These are phyloP conservation scores for Lithobates sylvaticus DNA, from an alignment of 2,797 vertebrate genomes.

Conservation along the genomic window DNA sequence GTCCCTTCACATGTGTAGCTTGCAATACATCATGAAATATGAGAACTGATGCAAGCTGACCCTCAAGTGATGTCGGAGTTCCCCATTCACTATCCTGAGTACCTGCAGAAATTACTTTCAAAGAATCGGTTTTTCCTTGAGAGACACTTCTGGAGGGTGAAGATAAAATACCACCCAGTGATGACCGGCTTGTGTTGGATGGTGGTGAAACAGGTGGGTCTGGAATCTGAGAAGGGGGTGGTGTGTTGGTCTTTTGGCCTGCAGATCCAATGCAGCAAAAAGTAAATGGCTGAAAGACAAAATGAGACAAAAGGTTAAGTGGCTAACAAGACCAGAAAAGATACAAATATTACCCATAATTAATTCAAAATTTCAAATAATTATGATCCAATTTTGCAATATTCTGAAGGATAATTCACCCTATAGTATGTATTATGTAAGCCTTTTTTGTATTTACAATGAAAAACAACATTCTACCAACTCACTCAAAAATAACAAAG, in stretches of 20 bases:
- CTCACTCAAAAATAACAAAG: too few species aligned
- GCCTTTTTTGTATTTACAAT: too few species aligned
- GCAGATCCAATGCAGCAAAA: constrained; percentile 97
- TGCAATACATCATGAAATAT: constrained; percentile 91
- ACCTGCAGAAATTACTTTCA: constrained; percentile 95
- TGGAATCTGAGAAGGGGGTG: constrained; percentile 95
- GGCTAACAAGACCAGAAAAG: too few species aligned
- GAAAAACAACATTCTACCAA: too few species aligned
- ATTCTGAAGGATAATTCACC: too few species aligned
- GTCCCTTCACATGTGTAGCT: constrained; percentile 86
- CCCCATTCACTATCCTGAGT: constrained; percentile 99
- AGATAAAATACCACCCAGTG: constrained; percentile 88
- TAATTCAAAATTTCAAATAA: too few species aligned
- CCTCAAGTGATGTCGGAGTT: constrained; percentile 94
- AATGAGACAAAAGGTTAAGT: not conserved
- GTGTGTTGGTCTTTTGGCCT: constrained; percentile 95
- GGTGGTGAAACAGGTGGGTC: constrained; percentile 90
- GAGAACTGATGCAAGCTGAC: constrained; percentile 91
- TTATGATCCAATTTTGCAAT: too few species aligned
- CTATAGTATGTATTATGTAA: too few species aligned
- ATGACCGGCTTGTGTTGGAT: constrained; percentile 82
- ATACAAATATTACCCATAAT: too few species aligned
- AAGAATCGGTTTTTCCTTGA: constrained; percentile 85
- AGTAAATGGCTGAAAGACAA: constrained; percentile 84
- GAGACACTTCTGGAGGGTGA: constrained; percentile 86